These are phyloP conservation scores for Parasteatoda lunata DNA, from an alignment of 2,888 invertebrate genomes.

Conservation along the genomic window DNA sequence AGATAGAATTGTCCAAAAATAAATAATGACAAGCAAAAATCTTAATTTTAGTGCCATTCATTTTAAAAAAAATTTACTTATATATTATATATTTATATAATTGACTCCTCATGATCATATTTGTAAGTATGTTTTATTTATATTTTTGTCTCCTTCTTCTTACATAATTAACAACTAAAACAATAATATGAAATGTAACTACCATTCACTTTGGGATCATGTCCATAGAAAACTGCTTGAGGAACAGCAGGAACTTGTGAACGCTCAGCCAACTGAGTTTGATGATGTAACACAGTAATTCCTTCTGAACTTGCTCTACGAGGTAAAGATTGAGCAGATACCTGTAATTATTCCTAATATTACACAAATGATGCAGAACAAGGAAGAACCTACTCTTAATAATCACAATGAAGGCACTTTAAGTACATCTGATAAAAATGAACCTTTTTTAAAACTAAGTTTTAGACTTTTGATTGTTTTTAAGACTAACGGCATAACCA, in stretches of 20 bases:
- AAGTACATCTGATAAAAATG: no score
- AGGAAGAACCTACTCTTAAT: no score
- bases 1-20: no score
- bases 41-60: background rate
- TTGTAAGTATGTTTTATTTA: no score
- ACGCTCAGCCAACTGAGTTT: conserved; percentile 41
- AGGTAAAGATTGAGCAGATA: conserved; percentile 32
- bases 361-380: no score
- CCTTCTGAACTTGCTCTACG: conserved; percentile 53
- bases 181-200: conserved; percentile 69
- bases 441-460: no score
- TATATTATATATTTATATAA: background rate
- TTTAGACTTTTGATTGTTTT: no score
- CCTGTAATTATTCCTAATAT: background rate
- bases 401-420: no score
- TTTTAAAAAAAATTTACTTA: background rate
- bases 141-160: background rate
- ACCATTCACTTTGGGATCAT: conserved; percentile 91
- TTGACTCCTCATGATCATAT: no score
- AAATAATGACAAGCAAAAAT: background rate
- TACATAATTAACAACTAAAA: background rate
- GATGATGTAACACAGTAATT: conserved; percentile 36
- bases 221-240: conserved; percentile 89
- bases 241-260: conserved; percentile 63
- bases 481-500: no score